These are phyloP conservation scores for Argya squamiceps DNA, from an alignment of 2,797 vertebrate species.

Conservation along the genomic window DNA sequence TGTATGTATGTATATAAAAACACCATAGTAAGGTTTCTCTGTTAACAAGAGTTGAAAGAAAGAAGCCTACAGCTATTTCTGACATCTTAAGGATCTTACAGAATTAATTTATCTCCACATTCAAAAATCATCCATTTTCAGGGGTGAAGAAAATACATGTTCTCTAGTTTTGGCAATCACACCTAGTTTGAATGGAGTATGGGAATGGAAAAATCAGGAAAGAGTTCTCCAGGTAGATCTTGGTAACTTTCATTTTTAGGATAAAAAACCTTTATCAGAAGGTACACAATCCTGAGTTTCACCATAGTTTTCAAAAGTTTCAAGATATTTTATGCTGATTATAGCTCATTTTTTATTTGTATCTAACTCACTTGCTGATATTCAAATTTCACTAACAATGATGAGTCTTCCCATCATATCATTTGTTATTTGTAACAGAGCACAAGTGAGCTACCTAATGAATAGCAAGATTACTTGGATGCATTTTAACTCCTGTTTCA, in stretches of 20 bases:
- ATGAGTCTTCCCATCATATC: not conserved
- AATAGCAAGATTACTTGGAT: not conserved
- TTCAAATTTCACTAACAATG: not conserved
- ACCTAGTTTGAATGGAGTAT: not conserved
- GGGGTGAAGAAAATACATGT: not conserved
- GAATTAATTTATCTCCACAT: not conserved
- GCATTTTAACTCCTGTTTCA: not conserved
- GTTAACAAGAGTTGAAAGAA: not conserved
- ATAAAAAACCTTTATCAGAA: not conserved
- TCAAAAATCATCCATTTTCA: not conserved
- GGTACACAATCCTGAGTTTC: not conserved
- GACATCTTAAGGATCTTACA: not conserved
- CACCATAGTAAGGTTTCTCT: not conserved
- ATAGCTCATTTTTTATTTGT: not conserved
- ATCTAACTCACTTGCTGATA: not conserved
- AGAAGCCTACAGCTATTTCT: not conserved
- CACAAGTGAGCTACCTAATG: not conserved
- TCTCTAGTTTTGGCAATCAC: not conserved
- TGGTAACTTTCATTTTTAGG: not conserved
- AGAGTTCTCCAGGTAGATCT: not conserved
- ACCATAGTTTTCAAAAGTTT: not conserved
- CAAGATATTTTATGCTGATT: not conserved
- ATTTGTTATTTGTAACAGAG: slow-evolving; percentile 20
- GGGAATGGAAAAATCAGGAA: not conserved
- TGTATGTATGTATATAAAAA: not conserved